phyloP scores from a whole-genome alignment of 1,140 invertebrate genomes.

The Meloidogyne chitwoodi region DNA sequence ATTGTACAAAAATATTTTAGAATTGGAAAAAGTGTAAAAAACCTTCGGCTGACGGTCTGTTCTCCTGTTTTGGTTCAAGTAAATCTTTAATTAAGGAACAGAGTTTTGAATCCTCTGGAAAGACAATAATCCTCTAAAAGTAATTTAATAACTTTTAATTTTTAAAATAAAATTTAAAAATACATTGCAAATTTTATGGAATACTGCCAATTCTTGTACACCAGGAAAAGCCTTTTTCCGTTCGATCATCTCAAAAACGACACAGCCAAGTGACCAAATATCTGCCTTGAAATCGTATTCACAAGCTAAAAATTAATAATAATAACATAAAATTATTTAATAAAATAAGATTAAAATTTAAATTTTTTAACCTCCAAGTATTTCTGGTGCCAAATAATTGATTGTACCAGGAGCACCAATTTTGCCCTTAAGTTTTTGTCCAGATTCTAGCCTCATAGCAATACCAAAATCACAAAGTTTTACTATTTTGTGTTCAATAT shows the following conservation, averaged over 20 bases:
- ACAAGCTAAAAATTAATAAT: background rate
- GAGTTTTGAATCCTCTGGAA: constrained; percentile 6
- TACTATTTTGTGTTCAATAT: constrained; percentile 4
- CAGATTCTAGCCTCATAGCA: background rate
- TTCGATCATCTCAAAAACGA: constrained; percentile 25
- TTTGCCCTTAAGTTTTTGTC: constrained; percentile 17
- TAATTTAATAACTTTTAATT: background rate
- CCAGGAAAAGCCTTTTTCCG: constrained; percentile 17
- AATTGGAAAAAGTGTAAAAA: background rate
- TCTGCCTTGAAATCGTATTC: constrained; percentile 29
- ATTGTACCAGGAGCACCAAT: constrained; percentile 21
- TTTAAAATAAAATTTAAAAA: background rate
- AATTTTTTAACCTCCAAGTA: constrained; percentile 17
- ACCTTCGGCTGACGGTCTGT: constrained; percentile 4
- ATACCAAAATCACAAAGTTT: constrained; percentile 32
- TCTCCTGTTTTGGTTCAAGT: background rate
- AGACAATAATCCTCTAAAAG: constrained; percentile 7
- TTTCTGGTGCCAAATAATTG: constrained; percentile 28
- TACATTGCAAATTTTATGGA: constrained; percentile 28
- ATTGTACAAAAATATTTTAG: background rate
- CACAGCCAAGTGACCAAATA: constrained; percentile 29
- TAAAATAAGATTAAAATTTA: background rate
- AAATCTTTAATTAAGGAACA: background rate
- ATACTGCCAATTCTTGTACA: constrained; percentile 10
- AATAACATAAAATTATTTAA: background rate